Evolutionary conservation across 2,888 invertebrate species (phyloP), one percentile per base, ranked within the genome.

Genomic region (Meta bourneti): DNA sequence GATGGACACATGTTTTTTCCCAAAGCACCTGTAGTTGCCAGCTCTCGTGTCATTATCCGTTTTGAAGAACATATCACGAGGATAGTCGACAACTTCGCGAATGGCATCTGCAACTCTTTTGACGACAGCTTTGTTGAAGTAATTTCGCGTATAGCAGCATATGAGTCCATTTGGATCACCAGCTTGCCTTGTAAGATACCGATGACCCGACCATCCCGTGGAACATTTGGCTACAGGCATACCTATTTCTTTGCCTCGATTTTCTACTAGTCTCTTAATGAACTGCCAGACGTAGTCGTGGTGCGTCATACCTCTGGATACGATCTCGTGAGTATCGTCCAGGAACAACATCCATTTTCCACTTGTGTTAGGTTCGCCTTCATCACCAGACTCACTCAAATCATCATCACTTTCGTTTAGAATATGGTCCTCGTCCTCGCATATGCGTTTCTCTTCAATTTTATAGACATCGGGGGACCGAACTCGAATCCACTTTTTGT

Each of bases 21-120:
- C 85, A 1, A 72, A 20, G n/a, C 16, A 16, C 0, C 49, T 19
- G 34, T 90, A 90, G 13, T 49, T 49, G 11, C 79, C 69, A 20
- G 72, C 80, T 20, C 16, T 6, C 1, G 84, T 79, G 34, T 7
- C 80, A 6, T 69, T 20, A 61, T 90, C 84, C 0, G 90, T 84
- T 74, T 90, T 84, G 34, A 79, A 90, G 71, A 54, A 90, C 79
- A 90, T 80, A 52, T 82, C 16, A 0, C 7, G n/a, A 13, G 79
- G 74, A 72, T 72, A 90, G 7, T 13, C 4, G 48, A 34, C n/a
- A 7, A 16, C 69, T 85, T 34, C 48, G 4, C 90, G 78, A 52
- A 90, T 85, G n/a, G 79, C 49, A 69, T 90, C 85, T 9, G 84
- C 90, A 13, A 74, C 90, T 11, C n/a, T 79, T 20, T 85, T 84